These are phyloP conservation scores for Lontra canadensis DNA, from an alignment of 2,113 vertebrate genomes.

Conservation along the genomic window DNA sequence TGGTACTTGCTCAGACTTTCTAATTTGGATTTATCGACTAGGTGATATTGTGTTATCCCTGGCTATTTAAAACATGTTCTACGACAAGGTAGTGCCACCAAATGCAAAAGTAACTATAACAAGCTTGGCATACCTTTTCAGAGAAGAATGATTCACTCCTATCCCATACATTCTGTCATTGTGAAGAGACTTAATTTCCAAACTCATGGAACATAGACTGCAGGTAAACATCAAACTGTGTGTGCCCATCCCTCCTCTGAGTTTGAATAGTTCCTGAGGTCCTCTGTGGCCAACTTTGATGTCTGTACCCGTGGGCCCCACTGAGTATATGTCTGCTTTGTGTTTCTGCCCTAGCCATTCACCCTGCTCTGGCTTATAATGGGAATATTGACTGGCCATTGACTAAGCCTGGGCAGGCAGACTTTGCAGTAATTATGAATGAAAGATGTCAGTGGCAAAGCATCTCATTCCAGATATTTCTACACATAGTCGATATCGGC, in stretches of 20 bases:
- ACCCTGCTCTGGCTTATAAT: conserved; percentile 49
- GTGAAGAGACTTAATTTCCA: neutral
- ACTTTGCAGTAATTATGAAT: conserved; percentile 74
- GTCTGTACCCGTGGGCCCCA: neutral
- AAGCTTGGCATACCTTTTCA: neutral
- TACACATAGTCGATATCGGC: conserved; percentile 62
- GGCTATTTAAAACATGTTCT: neutral
- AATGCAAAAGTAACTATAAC: neutral
- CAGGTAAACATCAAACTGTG: neutral
- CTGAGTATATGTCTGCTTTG: neutral
- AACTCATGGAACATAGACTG: neutral
- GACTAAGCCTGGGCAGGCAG: conserved; percentile 15
- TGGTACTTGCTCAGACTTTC: neutral
- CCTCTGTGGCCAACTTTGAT: neutral
- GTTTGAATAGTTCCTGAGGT: neutral
- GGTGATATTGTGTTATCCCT: neutral
- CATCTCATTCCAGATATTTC: conserved; percentile 68
- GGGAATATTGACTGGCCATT: conserved; percentile 67
- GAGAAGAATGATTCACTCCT: neutral
- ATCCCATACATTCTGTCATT: fast-evolving
- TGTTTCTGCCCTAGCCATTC: conserved; percentile 33
- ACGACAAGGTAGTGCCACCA: neutral
- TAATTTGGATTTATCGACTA: neutral
- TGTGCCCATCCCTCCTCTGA: neutral
- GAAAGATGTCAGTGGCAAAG: conserved; percentile 65